Conservation (phyloP, 2,888 invertebrate species). For the Timandra comae region DNA sequence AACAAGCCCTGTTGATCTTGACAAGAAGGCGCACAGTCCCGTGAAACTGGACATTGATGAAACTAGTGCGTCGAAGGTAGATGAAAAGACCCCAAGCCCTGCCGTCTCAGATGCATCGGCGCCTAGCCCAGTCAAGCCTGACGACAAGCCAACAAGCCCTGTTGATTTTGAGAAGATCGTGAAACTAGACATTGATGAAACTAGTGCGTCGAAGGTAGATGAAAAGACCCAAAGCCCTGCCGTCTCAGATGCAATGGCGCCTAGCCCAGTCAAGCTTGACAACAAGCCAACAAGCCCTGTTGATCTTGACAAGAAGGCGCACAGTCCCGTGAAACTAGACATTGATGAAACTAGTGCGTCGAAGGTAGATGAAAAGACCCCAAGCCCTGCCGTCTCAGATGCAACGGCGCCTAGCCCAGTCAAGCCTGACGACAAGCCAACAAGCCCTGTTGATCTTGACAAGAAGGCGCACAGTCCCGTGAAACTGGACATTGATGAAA, state of each 20-base stretch:
- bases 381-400: constrained; percentile 1
- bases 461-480: constrained; percentile 4
- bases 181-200: too few species aligned
- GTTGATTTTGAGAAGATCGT: constrained; percentile 1
- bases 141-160: constrained; percentile 5
- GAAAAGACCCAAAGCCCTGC: constrained; percentile 4
- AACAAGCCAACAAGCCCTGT: constrained; percentile 6
- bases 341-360: too few species aligned
- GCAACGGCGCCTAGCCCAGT: constrained; percentile 8
- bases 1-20: constrained; percentile 7
- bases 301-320: constrained; percentile 10
- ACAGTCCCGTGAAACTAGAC: constrained; percentile 4
- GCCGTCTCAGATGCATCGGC: constrained; percentile 1
- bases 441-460: constrained; percentile 1
- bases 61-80: too few species aligned
- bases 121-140: neutral
- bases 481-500: neutral
- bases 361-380: constrained; percentile 1
- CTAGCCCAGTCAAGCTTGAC: constrained; percentile 1
- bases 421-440: constrained; percentile 2
- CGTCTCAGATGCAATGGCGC: constrained; percentile 2
- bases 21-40: constrained; percentile 14
- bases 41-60: too few species aligned
- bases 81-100: constrained; percentile 8
- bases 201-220: constrained; percentile 1